Evolutionary conservation across 2,888 invertebrate genomes (phyloP), one percentile per base, ranked within the genome.

Genomic region (Hirtodrosophila trivittata): DNA sequence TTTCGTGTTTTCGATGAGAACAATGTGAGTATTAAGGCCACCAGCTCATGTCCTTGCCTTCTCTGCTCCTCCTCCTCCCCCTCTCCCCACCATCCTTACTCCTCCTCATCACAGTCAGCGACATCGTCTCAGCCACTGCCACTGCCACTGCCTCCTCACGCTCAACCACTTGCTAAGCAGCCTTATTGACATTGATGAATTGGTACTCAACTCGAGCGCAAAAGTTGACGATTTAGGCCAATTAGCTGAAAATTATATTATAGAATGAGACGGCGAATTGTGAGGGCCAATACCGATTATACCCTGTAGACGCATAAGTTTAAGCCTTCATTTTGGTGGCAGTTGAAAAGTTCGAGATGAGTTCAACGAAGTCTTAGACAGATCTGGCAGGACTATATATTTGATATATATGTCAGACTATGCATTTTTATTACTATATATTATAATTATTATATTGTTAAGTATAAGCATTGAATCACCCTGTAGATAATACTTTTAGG

Each of bases 1-100:
- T 99, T 99, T 93, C 95, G 98, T 90, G 99, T 99, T 66, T 99
- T 99, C 92, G 98, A 99, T 91, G 97, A 98, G 92, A 99, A 99
- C 91, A 97, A 97, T 92, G 98, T 98, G 92, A 95, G 96, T 94
- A 88, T 75, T 43, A 42, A 47, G 12, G 56, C 49, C 57, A 38
- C 21, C 49, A 46, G 45, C 57, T 14, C 9, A 39, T 59, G 55
- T 58, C 72, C 56, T 59, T 52, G 42, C 28, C 32, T 32, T 45
- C 39, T 28, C 45, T 4, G 25, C 8, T n/a, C n/a, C 13, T 18
- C 0, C 4, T 33, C 1, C 47, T 10, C 12, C 1, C 4, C 9
- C 14, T 1, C 25, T 1, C 0, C 6, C 21, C 41, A 10, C 28
- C 28, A 10, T n/a, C 5, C 33, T n/a, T 9, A 10, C 16, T 7